Base-by-base conservation (phyloP, 1,140 invertebrate species). In the Neodiprion virginianus region DNA sequence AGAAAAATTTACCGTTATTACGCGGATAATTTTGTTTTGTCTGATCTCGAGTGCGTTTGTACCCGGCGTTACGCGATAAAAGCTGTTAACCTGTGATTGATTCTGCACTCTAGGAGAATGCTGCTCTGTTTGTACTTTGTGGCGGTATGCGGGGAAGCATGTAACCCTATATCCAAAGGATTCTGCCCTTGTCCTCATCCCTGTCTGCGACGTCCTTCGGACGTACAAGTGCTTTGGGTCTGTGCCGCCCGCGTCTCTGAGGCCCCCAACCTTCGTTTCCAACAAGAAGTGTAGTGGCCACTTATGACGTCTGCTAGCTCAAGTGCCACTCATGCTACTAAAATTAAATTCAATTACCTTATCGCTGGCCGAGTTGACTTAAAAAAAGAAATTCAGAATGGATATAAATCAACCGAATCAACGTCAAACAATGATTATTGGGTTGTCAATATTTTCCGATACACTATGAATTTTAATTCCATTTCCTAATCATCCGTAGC, bases 331-430 rank as follows among this genome's bases (percentile, higher is more conserved):
- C 86, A 85, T 87, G 86, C 84, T 87, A 86, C 87, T 88, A 88
- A 88, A 88, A 88, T 88, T 88, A 88, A 83, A 87, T 85, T 87
- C 86, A 84, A 88, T 88, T 86, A 85, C 82, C 81, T 86, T 88
- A 87, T 86, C 86, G 85, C 78, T 78, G 77, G 81, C 81, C 79
- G 81, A 82, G 79, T 84, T 83, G 82, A 81, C 83, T 85, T 82
- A 80, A 86, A 86, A 87, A 83, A 61, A 61, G 53, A 61, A 61
- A 40, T 40, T 40, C 28, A 40, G 28, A 40, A 40, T 40, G 28
- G 28, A 40, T 40, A 5, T 40, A 40, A 40, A 40, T 40, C 5
- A 40, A 40, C 28, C 28, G 28, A 40, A 40, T 40, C 28, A 40
- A 40, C 1, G 0, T 40, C 5, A 40, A 40, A 40, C 28, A 40